These are phyloP conservation scores for Tyrannus savana DNA, from an alignment of 2,113 vertebrate genomes.

Conservation along the genomic window DNA sequence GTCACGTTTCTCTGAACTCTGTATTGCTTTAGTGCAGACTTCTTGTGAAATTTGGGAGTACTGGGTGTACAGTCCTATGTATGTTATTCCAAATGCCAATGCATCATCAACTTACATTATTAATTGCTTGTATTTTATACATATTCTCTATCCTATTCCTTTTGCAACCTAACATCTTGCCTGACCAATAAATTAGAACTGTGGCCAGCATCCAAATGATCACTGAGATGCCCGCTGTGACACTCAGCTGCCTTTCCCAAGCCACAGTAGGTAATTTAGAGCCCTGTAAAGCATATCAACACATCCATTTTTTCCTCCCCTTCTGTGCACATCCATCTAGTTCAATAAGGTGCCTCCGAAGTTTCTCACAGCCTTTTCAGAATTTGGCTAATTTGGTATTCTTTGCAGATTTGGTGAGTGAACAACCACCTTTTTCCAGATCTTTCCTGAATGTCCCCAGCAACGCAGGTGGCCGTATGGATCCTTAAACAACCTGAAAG, in stretches of 20 bases:
- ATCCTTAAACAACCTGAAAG: background rate
- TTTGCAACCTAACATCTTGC: conserved; percentile 20
- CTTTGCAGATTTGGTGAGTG: background rate
- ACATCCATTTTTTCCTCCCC: background rate
- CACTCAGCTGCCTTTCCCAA: conserved; percentile 34
- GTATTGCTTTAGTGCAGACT: background rate
- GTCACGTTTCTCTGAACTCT: conserved; percentile 33
- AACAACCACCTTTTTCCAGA: background rate
- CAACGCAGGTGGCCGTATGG: background rate
- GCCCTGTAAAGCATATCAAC: background rate
- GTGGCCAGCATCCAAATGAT: conserved; percentile 32
- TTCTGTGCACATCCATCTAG: background rate
- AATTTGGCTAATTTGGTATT: background rate
- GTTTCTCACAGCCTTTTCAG: background rate
- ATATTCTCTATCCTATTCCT: background rate
- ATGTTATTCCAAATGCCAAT: conserved; percentile 21
- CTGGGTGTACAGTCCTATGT: background rate
- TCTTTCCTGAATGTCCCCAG: background rate
- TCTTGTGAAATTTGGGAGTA: background rate
- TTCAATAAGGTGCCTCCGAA: background rate
- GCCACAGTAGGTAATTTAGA: conserved; percentile 25
- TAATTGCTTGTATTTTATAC: conserved; percentile 25
- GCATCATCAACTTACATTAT: background rate
- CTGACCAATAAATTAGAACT: conserved; percentile 31
- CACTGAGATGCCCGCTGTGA: background rate